Conservation (phyloP, 2,888 invertebrate species). For the Dyspetes luteomarginatus region DNA sequence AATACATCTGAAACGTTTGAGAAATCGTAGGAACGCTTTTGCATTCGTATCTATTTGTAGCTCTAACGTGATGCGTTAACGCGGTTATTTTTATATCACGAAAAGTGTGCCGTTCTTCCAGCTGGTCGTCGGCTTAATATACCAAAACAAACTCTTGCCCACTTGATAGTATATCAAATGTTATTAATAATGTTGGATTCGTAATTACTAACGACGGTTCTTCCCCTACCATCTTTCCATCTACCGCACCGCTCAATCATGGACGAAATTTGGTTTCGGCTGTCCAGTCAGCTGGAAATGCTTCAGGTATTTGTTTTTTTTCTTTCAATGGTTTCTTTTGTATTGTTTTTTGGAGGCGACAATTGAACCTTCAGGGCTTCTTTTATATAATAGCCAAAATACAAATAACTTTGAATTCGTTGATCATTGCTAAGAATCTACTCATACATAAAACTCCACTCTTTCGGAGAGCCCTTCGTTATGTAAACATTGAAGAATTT, state of each 20-base stretch:
- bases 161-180: slow-evolving; percentile 39
- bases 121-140: slow-evolving; percentile 64
- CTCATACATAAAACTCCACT: no score
- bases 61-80: slow-evolving; percentile 78
- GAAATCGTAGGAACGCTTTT: slow-evolving; percentile 51
- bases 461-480: no score
- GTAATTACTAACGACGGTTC: slow-evolving; percentile 18
- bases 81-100: slow-evolving; percentile 79
- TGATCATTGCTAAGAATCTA: no score
- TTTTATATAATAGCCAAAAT: slow-evolving; percentile 49
- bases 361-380: neutral
- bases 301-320: slow-evolving; percentile 77
- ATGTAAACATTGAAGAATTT: no score
- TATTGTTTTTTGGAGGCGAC: slow-evolving; percentile 4
- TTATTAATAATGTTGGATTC: slow-evolving; percentile 52
- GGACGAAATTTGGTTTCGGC: slow-evolving; percentile 81
- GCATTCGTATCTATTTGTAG: slow-evolving; percentile 79
- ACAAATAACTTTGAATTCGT: no score
- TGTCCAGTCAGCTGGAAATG: slow-evolving; percentile 79
- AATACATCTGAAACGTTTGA: slow-evolving; percentile 64
- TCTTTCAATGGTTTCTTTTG: slow-evolving; percentile 17
- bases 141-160: slow-evolving; percentile 29
- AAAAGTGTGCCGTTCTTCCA: slow-evolving; percentile 75
- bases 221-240: neutral
- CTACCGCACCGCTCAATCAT: slow-evolving; percentile 69